phyloP scores from a whole-genome alignment of 1,140 invertebrate species.

The Lucilia cuprina region DNA sequence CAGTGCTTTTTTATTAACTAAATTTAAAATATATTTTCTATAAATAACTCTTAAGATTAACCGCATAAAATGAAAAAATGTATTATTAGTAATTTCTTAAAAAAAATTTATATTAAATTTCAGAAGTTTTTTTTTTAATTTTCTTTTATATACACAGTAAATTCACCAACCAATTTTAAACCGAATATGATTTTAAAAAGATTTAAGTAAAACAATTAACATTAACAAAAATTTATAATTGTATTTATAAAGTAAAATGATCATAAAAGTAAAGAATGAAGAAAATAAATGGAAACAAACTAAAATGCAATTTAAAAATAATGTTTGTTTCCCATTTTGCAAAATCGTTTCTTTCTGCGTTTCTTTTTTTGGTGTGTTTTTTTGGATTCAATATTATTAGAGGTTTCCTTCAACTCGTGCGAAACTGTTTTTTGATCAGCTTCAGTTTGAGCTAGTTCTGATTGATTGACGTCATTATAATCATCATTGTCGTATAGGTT shows the following conservation, averaged over 20 bases:
- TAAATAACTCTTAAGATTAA: not conserved
- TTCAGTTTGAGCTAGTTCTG: not conserved
- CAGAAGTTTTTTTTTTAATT: not conserved
- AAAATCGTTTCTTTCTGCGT: slow-evolving; percentile 8
- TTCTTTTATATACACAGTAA: not conserved
- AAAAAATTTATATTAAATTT: not conserved
- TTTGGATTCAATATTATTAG: not conserved
- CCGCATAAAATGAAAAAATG: not conserved
- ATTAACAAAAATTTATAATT: not conserved
- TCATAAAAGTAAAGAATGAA: too few species aligned
- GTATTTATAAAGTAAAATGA: not conserved
- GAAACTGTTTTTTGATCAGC: not conserved
- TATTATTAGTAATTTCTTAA: not conserved
- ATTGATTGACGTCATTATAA: not conserved
- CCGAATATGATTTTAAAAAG: not conserved
- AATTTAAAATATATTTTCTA: not conserved
- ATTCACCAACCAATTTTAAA: not conserved
- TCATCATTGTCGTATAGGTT: not conserved
- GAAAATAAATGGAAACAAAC: not conserved
- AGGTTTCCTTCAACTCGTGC: not conserved
- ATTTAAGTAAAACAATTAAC: not conserved
- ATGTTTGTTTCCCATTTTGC: slow-evolving; percentile 14
- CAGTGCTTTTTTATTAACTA: not conserved
- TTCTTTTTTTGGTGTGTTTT: not conserved
- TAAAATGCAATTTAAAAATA: not conserved